phyloP scores from a whole-genome alignment of 2,797 vertebrate species.

The Chloroceryle inda region DNA sequence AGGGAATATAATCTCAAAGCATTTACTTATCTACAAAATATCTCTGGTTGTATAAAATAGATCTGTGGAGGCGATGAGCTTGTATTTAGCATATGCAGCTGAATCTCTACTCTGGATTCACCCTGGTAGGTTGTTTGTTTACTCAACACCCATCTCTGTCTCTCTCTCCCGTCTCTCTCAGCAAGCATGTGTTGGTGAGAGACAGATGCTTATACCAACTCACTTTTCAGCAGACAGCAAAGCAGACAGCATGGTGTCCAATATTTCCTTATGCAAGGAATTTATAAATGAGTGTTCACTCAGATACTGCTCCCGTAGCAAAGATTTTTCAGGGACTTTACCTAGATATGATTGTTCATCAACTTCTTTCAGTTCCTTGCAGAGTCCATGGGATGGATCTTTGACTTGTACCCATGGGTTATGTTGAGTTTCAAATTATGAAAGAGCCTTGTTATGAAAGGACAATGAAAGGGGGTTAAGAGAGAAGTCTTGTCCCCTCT shows the following conservation, averaged over 20 bases:
- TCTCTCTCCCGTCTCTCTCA: not conserved
- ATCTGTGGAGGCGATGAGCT: not conserved
- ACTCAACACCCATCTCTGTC: not conserved
- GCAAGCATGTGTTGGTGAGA: not conserved
- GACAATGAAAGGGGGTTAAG: not conserved
- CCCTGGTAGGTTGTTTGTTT: not conserved
- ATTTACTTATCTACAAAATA: conserved; percentile 15
- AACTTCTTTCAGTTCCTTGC: not conserved
- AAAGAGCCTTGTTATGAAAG: not conserved
- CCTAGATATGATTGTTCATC: not conserved
- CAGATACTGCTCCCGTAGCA: not conserved
- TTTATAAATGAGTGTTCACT: not conserved
- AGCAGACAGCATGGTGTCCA: not conserved
- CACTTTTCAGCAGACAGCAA: not conserved
- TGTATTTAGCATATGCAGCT: not conserved
- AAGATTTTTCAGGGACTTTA: not conserved
- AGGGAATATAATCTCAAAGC: conserved; percentile 31
- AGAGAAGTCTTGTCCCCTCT: not conserved
- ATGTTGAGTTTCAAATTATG: not conserved
- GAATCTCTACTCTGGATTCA: not conserved
- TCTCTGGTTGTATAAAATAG: not conserved
- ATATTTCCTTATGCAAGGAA: not conserved
- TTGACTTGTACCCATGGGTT: not conserved
- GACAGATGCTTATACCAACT: not conserved
- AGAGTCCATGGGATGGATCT: not conserved